These are phyloP conservation scores for Ciona savignyi DNA, from an alignment of 23 tunicate genomes.

Conservation along the genomic window DNA sequence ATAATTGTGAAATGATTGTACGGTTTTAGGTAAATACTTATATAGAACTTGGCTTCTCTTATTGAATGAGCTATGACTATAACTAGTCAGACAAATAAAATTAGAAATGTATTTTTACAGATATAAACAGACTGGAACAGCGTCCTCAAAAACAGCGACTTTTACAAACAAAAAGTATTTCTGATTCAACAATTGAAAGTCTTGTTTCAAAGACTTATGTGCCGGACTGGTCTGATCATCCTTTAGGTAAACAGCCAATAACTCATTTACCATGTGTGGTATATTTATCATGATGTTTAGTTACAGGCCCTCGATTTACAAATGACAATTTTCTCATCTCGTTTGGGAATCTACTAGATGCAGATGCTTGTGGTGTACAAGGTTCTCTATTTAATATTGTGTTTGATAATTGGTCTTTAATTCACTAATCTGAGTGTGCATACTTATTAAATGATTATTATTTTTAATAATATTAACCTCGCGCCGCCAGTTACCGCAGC, in stretches of 20 bases:
- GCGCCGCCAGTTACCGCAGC: no score
- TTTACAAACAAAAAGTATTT: background rate
- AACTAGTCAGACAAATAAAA: no score
- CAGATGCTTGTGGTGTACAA: slow-evolving; percentile 22
- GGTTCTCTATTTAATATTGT: slow-evolving; percentile 9
- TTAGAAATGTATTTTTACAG: slow-evolving; percentile 19
- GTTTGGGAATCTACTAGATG: slow-evolving; percentile 10
- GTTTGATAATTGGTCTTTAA: no score
- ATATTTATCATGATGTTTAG: slow-evolving; percentile 1
- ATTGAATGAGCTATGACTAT: no score
- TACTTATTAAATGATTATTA: no score
- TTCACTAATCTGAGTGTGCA: no score
- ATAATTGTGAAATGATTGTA: no score
- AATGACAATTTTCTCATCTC: background rate
- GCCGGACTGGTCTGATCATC: slow-evolving; percentile 83
- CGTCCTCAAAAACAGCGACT: slow-evolving; percentile 35
- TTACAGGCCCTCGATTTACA: slow-evolving; percentile 9
- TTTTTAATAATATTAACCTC: no score
- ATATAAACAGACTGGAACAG: slow-evolving; percentile 35
- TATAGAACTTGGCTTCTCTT: no score
- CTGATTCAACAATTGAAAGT: background rate
- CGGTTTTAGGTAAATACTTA: no score
- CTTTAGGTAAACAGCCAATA: slow-evolving; percentile 36
- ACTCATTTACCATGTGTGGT: background rate
- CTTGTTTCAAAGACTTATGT: background rate